These are phyloP conservation scores for Chloromyia formosa DNA, from an alignment of 2,888 invertebrate genomes.

Conservation along the genomic window DNA sequence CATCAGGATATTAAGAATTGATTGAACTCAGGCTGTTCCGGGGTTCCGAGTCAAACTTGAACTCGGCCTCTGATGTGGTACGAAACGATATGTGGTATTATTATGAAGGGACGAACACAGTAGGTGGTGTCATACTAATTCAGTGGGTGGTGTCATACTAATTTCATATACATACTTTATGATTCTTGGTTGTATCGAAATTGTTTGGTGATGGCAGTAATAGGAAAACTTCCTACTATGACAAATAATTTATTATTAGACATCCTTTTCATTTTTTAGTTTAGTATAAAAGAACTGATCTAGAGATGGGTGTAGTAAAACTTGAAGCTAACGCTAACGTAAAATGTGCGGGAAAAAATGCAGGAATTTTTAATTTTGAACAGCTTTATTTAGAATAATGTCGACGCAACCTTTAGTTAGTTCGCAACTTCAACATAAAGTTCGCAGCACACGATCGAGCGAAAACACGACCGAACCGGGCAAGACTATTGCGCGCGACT, in stretches of 20 bases:
- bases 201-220: conserved; percentile 8
- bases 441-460: too few relatives aligned
- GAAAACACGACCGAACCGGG: too few relatives aligned
- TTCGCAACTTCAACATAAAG: too few relatives aligned
- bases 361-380: too few relatives aligned
- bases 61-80: not conserved
- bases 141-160: conserved; percentile 6
- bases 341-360: too few relatives aligned
- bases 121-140: not conserved
- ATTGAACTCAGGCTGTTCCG: not conserved
- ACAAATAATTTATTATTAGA: conserved; percentile 7
- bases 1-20: conserved; percentile 16
- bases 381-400: too few relatives aligned
- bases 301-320: too few relatives aligned
- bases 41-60: not conserved
- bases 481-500: too few relatives aligned
- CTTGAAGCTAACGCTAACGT: too few relatives aligned
- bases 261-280: too few relatives aligned
- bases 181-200: conserved; percentile 4
- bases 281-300: too few relatives aligned
- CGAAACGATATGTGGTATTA: not conserved
- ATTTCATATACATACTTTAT: conserved; percentile 16
- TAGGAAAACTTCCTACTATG: conserved; percentile 17
- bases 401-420: too few relatives aligned
- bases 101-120: not conserved